phyloP scores from a whole-genome alignment of 2,113 vertebrate genomes.

The Gopherus evgoodei region DNA sequence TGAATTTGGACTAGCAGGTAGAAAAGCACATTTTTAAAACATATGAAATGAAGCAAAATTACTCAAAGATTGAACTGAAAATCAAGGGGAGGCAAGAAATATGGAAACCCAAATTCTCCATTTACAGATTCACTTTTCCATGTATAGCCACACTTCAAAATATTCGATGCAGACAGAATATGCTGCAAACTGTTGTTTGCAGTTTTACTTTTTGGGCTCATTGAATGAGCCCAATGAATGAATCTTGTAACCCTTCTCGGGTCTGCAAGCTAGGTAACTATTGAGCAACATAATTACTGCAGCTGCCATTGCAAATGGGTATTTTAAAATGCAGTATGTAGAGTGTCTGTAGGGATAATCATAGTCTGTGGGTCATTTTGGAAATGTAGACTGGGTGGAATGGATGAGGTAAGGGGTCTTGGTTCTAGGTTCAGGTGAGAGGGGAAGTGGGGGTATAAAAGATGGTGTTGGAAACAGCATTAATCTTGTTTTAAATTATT shows the following conservation, averaged over 20 bases:
- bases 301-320: background rate
- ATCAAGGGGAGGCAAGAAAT: background rate
- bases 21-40: background rate
- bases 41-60: rapidly evolving
- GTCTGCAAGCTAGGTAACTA: background rate
- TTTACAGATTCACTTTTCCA: background rate
- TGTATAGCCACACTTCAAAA: background rate
- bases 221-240: background rate
- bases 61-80: background rate
- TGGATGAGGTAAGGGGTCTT: background rate
- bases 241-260: background rate
- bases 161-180: background rate
- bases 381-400: background rate
- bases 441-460: background rate
- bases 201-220: background rate
- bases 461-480: background rate
- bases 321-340: background rate
- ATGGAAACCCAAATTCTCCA: background rate
- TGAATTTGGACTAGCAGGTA: rapidly evolving
- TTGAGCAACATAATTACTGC: background rate
- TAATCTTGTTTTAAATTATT: no score
- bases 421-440: background rate
- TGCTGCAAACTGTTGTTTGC: background rate
- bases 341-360: background rate
- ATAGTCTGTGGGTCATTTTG: background rate